Percentiles rank a stretch among this genome's conserved stretches.
Evolutionary conservation across 1,140 invertebrate species (phyloP).

Genomic region (Hyles vespertilio): DNA sequence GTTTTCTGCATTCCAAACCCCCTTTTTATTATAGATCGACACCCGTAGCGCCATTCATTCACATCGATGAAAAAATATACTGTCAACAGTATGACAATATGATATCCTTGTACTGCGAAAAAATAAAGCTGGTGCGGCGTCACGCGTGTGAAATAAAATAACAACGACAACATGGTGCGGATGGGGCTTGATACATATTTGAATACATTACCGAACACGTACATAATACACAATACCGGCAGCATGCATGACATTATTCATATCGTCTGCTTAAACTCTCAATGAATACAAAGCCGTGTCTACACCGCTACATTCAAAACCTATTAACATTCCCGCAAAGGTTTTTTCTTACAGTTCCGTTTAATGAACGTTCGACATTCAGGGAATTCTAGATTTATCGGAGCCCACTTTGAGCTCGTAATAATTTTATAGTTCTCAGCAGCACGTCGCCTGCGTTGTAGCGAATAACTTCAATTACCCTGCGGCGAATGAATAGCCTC

Average conservation of each 20-base stretch:
- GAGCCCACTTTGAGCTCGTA: conserved; percentile 16
- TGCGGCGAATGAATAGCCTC: conserved; percentile 12
- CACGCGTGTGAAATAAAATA: conserved; percentile 71
- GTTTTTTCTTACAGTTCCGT: background rate
- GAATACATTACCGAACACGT: conserved; percentile 71
- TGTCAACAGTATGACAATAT: conserved; percentile 29
- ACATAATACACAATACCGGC: conserved; percentile 70
- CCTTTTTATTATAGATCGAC: conserved; percentile 1
- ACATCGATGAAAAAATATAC: conserved; percentile 25
- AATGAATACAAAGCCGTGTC: conserved; percentile 45
- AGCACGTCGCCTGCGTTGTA: conserved; percentile 8
- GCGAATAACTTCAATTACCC: conserved; percentile 21
- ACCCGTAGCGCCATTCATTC: conserved; percentile 3
- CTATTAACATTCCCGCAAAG: background rate
- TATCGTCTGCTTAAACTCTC: conserved; percentile 46
- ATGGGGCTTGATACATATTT: conserved; percentile 72
- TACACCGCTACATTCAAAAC: background rate
- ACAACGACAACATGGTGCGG: conserved; percentile 63
- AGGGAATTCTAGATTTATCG: conserved; percentile 19
- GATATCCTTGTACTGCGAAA: conserved; percentile 42
- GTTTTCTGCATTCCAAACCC: background rate
- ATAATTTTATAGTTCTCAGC: conserved; percentile 16
- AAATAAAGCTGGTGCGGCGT: conserved; percentile 56
- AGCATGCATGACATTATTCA: conserved; percentile 67
- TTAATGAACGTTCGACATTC: conserved; percentile 6